Conservation (phyloP, 2,888 invertebrate genomes). For the Chironomus riparius region DNA sequence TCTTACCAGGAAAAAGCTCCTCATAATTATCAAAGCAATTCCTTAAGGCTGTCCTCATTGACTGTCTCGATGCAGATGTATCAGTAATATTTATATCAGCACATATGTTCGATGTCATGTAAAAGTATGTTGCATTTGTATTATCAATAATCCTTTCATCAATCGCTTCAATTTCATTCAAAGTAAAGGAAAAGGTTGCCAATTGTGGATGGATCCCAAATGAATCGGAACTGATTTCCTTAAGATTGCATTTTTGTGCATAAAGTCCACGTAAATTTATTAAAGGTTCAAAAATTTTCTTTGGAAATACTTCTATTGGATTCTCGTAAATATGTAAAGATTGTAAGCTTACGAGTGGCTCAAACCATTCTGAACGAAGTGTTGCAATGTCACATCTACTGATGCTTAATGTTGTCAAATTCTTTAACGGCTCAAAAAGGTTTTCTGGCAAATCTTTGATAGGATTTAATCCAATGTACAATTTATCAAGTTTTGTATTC, state of each 20-base stretch:
- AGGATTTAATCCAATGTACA: background rate
- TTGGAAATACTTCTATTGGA: background rate
- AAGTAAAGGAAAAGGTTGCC: background rate
- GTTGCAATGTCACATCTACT: no score
- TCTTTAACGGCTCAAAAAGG: no score
- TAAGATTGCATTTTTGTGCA: background rate
- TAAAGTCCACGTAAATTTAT: background rate
- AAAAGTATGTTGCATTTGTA: background rate
- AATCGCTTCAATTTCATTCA: background rate
- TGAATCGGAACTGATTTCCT: background rate
- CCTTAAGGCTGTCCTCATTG: no score
- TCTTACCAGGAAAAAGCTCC: background rate
- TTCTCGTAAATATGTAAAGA: background rate
- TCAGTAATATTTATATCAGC: background rate
- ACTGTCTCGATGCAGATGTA: no score
- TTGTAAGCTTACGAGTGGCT: no score
- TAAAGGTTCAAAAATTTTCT: background rate
- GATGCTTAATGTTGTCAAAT: no score
- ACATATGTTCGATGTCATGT: background rate
- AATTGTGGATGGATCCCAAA: background rate
- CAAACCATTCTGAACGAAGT: no score
- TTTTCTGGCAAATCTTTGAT: no score
- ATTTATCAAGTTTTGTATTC: background rate
- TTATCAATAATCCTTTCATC: background rate
- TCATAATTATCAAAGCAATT: background rate